Conservation (phyloP, 2,797 vertebrate species). For the Australoheros facetus region DNA sequence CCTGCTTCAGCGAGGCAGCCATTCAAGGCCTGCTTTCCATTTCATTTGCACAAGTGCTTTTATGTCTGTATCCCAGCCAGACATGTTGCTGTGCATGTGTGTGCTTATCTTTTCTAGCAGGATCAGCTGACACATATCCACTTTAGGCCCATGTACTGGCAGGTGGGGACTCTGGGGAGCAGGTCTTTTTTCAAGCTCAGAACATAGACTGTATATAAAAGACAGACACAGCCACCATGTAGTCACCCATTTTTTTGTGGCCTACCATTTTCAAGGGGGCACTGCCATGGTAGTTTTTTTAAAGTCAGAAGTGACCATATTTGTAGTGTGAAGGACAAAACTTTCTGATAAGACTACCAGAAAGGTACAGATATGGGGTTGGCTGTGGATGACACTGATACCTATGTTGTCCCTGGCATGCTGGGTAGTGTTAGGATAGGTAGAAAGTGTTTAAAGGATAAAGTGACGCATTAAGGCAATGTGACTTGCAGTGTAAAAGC, state of each 20-base stretch:
- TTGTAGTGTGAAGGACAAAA: rapidly evolving
- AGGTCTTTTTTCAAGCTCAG: neutral
- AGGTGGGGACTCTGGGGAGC: neutral
- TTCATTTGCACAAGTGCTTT: constrained; percentile 73
- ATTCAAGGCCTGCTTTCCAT: constrained; percentile 76
- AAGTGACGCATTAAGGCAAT: too few species aligned
- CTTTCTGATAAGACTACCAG: neutral
- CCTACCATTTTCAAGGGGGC: neutral
- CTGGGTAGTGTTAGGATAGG: neutral
- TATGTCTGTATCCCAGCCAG: constrained; percentile 29
- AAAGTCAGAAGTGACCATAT: neutral
- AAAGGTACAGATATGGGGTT: neutral
- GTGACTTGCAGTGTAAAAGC: too few species aligned
- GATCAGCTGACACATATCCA: constrained; percentile 22
- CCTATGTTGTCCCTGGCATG: neutral
- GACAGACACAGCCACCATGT: neutral
- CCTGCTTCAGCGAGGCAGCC: constrained; percentile 62
- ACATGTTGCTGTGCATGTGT: constrained; percentile 21
- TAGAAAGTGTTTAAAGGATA: neutral
- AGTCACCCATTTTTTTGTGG: neutral
- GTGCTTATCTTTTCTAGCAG: constrained; percentile 8
- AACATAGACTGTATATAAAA: neutral
- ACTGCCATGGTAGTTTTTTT: neutral
- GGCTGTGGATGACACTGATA: neutral
- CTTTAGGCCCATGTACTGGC: neutral